Conservation (phyloP, 92 coral and sea anemone species). For the Anthopleura xanthogrammica region DNA sequence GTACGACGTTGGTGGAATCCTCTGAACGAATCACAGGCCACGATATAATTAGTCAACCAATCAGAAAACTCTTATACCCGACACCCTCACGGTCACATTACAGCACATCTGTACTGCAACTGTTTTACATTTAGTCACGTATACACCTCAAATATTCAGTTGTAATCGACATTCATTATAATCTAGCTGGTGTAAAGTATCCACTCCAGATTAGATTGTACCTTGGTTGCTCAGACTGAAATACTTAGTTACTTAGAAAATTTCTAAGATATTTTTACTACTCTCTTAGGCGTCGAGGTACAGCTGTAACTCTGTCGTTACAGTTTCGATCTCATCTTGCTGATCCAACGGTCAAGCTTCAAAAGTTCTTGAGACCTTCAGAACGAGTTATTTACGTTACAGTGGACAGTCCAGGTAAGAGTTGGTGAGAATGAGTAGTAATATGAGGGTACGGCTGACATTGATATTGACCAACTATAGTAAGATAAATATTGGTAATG, state of each 20-base stretch:
- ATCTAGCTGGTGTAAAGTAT: too few relatives aligned
- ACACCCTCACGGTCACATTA: too few relatives aligned
- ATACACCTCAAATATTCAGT: background rate
- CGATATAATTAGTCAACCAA: background rate
- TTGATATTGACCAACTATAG: background rate
- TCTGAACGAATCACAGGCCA: background rate
- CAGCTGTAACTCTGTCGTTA: slow-evolving; percentile 53
- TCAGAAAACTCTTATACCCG: background rate
- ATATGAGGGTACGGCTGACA: background rate
- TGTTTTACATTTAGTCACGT: too few relatives aligned
- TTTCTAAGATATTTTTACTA: background rate
- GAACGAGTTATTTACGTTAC: slow-evolving; percentile 62
- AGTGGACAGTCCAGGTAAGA: slow-evolving; percentile 76
- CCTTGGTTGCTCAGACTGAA: too few relatives aligned
- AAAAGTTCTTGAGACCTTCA: slow-evolving; percentile 68
- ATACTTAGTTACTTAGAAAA: too few relatives aligned
- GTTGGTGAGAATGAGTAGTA: background rate
- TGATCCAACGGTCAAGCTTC: slow-evolving; percentile 76
- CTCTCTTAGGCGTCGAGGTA: slow-evolving; percentile 67
- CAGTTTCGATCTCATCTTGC: slow-evolving; percentile 72
- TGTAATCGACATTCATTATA: background rate
- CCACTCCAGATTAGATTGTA: too few relatives aligned
- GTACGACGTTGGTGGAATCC: background rate
- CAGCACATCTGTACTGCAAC: too few relatives aligned
- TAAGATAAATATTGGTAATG: background rate